Conservation (phyloP, 2,888 invertebrate species). For the Sarcophaga rosellei region DNA sequence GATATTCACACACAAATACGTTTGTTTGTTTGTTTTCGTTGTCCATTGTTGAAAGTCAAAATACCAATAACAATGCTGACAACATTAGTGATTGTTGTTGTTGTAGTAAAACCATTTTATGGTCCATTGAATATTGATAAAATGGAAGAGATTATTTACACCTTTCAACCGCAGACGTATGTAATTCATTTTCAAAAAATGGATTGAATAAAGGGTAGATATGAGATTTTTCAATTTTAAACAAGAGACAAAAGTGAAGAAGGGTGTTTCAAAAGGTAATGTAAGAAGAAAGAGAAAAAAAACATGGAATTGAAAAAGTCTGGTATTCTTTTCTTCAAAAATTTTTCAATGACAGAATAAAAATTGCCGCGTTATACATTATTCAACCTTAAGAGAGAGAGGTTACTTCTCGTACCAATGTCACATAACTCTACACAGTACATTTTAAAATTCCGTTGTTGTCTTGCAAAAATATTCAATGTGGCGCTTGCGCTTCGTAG, state of each 20-base stretch:
- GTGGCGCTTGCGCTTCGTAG: no score
- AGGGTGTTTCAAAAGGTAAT: not conserved
- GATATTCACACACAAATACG: not conserved
- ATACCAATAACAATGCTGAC: constrained; percentile 5
- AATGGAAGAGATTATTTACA: constrained; percentile 74
- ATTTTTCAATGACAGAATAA: no score
- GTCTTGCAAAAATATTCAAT: no score
- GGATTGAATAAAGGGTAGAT: constrained; percentile 54
- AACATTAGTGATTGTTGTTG: constrained; percentile 2
- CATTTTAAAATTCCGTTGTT: no score
- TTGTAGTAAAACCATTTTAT: constrained; percentile 79
- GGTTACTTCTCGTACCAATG: no score
- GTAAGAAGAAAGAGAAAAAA: not conserved
- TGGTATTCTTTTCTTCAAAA: no score
- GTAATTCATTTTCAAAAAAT: constrained; percentile 53
- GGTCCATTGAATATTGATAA: constrained; percentile 79
- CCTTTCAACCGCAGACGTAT: constrained; percentile 76
- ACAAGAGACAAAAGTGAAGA: not conserved
- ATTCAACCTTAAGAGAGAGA: no score
- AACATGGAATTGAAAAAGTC: not conserved
- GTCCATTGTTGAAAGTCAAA: constrained; percentile 75
- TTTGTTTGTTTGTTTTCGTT: constrained; percentile 65
- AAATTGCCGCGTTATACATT: no score
- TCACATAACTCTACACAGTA: no score
- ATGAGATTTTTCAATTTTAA: constrained; percentile 4